These are phyloP conservation scores for Caradrina kadenii DNA, from an alignment of 2,888 invertebrate genomes.

Conservation along the genomic window DNA sequence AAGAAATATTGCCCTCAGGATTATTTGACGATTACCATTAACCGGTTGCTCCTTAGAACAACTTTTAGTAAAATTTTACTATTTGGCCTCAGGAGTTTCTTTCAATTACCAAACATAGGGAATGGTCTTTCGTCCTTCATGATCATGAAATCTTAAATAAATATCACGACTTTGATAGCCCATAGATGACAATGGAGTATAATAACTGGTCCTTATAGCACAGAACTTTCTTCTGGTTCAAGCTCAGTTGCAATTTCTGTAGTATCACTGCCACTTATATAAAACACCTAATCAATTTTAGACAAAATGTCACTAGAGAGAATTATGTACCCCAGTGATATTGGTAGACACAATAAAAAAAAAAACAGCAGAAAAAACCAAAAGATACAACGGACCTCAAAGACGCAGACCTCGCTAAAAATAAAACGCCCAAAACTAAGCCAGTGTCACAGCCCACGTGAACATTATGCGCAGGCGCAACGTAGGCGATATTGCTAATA, in stretches of 20 bases:
- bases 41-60: background rate
- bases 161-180: no score
- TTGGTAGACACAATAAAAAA: background rate
- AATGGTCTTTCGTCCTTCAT: no score
- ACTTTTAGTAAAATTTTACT: background rate
- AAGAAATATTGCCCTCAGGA: background rate
- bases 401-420: constrained; percentile 47
- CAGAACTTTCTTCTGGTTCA: no score
- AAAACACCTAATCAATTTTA: no score
- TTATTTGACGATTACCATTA: background rate
- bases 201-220: no score
- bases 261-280: no score
- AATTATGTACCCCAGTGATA: background rate
- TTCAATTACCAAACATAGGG: background rate
- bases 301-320: background rate
- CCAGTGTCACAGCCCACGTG: constrained; percentile 60
- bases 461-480: constrained; percentile 50
- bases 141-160: no score
- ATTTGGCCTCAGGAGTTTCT: background rate
- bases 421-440: constrained; percentile 41
- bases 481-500: constrained; percentile 70
- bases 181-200: no score
- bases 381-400: constrained; percentile 18
- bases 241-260: no score
- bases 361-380: constrained; percentile 9